These are phyloP conservation scores for Nyctibius bracteatus DNA, from an alignment of 2,113 vertebrate genomes.

Conservation along the genomic window DNA sequence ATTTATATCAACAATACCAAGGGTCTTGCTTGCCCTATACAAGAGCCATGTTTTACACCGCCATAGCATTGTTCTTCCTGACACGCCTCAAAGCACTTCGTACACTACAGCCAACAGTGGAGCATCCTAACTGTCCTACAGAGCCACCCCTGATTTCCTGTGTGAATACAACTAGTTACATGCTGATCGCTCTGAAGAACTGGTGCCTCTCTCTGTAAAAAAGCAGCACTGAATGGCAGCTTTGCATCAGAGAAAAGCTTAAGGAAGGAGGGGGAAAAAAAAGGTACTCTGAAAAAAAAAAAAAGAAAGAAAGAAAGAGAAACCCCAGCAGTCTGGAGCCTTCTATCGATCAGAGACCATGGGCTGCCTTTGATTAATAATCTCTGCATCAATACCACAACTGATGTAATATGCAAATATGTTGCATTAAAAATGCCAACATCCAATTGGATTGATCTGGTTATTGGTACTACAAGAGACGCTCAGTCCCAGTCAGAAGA, in stretches of 20 bases:
- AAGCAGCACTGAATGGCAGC: not conserved
- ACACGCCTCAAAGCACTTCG: not conserved
- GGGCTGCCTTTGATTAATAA: conserved; percentile 12
- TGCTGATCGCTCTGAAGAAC: not conserved
- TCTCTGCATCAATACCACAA: not conserved
- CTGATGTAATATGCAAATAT: not conserved
- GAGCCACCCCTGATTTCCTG: not conserved
- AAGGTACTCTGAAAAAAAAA: not conserved
- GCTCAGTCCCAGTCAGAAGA: not conserved
- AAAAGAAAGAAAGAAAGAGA: not conserved
- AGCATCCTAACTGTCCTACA: not conserved
- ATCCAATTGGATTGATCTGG: not conserved
- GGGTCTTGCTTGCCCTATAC: not conserved
- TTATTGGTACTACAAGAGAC: not conserved
- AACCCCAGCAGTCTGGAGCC: not conserved
- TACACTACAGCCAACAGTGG: not conserved
- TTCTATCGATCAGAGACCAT: not conserved
- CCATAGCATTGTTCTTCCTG: not conserved
- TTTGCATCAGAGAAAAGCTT: not conserved
- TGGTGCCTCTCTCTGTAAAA: not conserved
- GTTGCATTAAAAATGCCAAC: not conserved
- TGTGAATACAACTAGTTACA: not conserved
- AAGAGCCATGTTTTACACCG: not conserved
- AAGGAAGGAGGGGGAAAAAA: not conserved
- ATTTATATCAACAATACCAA: not conserved